phyloP scores from a whole-genome alignment of 2,888 invertebrate species.

The Danaus chrysippus region DNA sequence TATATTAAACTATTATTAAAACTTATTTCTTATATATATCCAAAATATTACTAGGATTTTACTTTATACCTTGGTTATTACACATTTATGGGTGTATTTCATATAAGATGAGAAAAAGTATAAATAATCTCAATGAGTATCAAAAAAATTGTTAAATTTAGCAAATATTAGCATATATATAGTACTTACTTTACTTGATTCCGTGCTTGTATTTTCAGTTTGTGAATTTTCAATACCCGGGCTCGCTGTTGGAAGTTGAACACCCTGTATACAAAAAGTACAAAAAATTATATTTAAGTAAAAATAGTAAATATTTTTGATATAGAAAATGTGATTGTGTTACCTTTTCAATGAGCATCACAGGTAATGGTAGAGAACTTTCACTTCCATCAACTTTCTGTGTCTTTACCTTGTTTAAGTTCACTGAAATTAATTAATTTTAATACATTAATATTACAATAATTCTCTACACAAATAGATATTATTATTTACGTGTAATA shows the following conservation, averaged over 20 bases:
- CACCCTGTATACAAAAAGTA: slow-evolving; percentile 38
- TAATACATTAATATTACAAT: neutral
- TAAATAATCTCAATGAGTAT: too few relatives aligned
- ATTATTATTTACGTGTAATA: too few relatives aligned
- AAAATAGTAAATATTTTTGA: neutral
- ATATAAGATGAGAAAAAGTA: too few relatives aligned
- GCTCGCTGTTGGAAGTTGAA: slow-evolving; percentile 43
- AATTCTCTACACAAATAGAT: neutral
- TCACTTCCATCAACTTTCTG: slow-evolving; percentile 40
- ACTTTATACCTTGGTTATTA: too few relatives aligned
- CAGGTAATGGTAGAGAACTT: slow-evolving; percentile 53
- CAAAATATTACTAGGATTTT: too few relatives aligned
- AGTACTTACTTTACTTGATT: slow-evolving; percentile 41
- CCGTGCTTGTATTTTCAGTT: slow-evolving; percentile 42
- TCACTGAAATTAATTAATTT: slow-evolving; percentile 41
- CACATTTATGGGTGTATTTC: too few relatives aligned
- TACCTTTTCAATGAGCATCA: slow-evolving; percentile 58
- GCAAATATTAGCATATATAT: slow-evolving; percentile 3
- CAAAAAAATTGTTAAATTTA: too few relatives aligned
- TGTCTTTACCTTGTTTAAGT: slow-evolving; percentile 40
- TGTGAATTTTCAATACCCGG: slow-evolving; percentile 38
- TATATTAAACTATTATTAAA: too few relatives aligned
- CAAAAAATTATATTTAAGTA: neutral
- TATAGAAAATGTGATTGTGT: slow-evolving; percentile 17
- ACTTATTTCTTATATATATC: too few relatives aligned